Evolutionary conservation across 2,113 vertebrate species (phyloP), one percentile per base, ranked within the genome.

Genomic region (Arenaria interpres): DNA sequence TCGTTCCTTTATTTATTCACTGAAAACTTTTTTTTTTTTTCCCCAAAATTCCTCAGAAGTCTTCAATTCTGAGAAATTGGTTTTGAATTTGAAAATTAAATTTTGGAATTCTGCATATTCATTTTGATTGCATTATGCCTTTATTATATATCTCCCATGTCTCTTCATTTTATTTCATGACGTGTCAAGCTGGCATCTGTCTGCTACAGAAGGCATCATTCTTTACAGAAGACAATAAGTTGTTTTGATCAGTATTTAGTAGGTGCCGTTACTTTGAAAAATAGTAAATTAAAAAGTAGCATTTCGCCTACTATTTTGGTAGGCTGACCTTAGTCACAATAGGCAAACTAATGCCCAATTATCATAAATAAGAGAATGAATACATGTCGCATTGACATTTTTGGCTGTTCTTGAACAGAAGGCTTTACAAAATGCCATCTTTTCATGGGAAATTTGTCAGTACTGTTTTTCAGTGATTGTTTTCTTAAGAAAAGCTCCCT

Each of bases 171-270:
- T 43, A 56, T 77, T 92, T 63, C 62, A 12, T 28, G 63, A 12
- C 39, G 30, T 16, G 33, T 60, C 68, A 19, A 27, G n/a, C 57
- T 80, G 76, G 67, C 76, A 92, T 84, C 64, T 73, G 76, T 32
- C 93, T 94, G n/a, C 81, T 82, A 41, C 21, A 56, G 85, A 60
- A 64, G 76, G 41, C n/a, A 10, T 41, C 21, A 39, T 50, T 74
- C 48, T 76, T 73, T 63, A 51, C 35, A 69, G 48, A 76, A 88
- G 76, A 74, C 30, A 93, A 28, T 64, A 59, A 76, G 9, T 20
- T 90, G 83, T 77, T 96, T 90, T 95, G 83, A 93, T 90, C 53
- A 19, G 59, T 57, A 28, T 76, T 83, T 76, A 54, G 33, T 9
- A 73, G 83, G 57, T 83, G n/a, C 11, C 43, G n/a, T 76, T 73